Conservation (phyloP, 2,113 vertebrate species). For the Gnathonemus echidnorhynchus region DNA sequence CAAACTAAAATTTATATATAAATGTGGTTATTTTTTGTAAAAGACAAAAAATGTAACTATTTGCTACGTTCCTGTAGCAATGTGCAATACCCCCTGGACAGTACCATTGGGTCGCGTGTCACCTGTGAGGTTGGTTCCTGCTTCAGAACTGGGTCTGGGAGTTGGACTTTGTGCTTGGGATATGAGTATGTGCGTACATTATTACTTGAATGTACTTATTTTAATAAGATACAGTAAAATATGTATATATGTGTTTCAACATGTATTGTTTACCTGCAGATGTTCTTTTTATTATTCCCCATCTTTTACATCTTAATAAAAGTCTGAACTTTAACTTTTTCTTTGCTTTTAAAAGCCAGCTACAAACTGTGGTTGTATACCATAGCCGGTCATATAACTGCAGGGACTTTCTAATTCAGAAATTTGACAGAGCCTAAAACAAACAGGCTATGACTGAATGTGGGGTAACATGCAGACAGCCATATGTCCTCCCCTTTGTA, state of each 20-base stretch:
- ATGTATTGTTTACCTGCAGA: conserved; percentile 44
- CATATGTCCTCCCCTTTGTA: not conserved
- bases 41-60: not conserved
- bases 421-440: not conserved
- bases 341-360: not conserved
- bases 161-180: not conserved
- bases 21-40: conserved; percentile 6
- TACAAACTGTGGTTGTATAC: not conserved
- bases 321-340: conserved; percentile 24
- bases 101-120: not conserved
- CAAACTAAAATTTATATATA: not conserved
- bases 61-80: conserved; percentile 8
- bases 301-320: conserved; percentile 60
- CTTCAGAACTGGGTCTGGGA: not conserved
- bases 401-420: not conserved
- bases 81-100: not conserved
- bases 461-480: not conserved
- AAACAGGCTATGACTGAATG: not conserved
- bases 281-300: conserved; percentile 51
- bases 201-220: conserved; percentile 70
- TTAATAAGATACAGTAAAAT: conserved; percentile 31
- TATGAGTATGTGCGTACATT: conserved; percentile 38
- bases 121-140: not conserved
- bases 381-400: not conserved
- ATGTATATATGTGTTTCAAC: conserved; percentile 73